Evolutionary conservation across 1,140 invertebrate species (phyloP).

Genomic region (Medauroidea extradentata): DNA sequence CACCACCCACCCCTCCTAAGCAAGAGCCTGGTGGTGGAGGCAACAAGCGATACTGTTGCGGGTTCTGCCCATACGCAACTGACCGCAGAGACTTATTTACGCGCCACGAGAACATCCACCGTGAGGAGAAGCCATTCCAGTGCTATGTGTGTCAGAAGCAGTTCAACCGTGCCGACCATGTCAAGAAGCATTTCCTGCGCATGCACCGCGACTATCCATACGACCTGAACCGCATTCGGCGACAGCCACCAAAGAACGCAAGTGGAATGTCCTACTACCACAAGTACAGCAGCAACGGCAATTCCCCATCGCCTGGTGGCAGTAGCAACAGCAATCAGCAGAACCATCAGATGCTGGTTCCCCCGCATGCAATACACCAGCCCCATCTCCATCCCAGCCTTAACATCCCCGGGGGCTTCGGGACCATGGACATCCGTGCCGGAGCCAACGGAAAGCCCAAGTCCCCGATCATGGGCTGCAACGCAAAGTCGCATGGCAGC

Average conservation of each 20-base stretch:
- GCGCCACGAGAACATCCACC: slow-evolving; percentile 93
- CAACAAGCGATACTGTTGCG: slow-evolving; percentile 75
- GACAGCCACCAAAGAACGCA: slow-evolving; percentile 49
- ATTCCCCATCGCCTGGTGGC: background rate
- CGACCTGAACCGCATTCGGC: slow-evolving; percentile 74
- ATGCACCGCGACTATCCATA: slow-evolving; percentile 85
- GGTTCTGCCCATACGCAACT: slow-evolving; percentile 82
- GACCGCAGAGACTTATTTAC: slow-evolving; percentile 91
- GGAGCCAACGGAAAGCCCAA: slow-evolving; percentile 23
- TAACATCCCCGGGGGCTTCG: slow-evolving; percentile 21
- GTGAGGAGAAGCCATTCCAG: slow-evolving; percentile 88
- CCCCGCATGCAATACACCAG: slow-evolving; percentile 1
- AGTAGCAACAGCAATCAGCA: background rate
- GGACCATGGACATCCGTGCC: background rate
- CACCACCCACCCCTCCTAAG: background rate
- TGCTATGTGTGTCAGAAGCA: slow-evolving; percentile 89
- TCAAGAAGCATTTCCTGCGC: slow-evolving; percentile 88
- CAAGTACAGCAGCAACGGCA: slow-evolving; percentile 30
- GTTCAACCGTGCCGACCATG: slow-evolving; percentile 91
- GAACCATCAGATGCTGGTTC: slow-evolving; percentile 1
- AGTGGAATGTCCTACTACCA: slow-evolving; percentile 46
- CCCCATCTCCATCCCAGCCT: slow-evolving; percentile 10
- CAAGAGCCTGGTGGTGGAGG: slow-evolving; percentile 25
- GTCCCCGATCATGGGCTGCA: slow-evolving; percentile 37
- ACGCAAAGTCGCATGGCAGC: slow-evolving; percentile 44